These are phyloP conservation scores for Alviniconcha strummeri DNA, from an alignment of 2,888 invertebrate genomes.

Conservation along the genomic window DNA sequence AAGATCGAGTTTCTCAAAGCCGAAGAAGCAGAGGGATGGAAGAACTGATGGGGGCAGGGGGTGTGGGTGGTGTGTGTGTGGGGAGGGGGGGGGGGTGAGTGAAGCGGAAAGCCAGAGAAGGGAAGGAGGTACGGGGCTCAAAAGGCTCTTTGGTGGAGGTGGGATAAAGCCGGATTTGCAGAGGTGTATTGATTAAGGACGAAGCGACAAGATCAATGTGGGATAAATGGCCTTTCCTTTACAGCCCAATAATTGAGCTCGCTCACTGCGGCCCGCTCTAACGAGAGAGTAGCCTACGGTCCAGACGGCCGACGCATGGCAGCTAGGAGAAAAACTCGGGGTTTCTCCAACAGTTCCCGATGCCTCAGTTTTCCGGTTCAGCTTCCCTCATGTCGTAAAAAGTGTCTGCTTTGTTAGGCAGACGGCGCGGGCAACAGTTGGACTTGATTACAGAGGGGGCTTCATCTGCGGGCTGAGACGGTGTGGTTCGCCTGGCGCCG, in stretches of 20 bases:
- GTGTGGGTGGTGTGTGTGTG: too few species aligned
- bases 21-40: too few species aligned
- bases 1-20: too few species aligned
- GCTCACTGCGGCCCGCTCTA: background rate
- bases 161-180: background rate
- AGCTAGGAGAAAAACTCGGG: too few species aligned
- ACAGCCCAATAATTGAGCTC: background rate
- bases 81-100: too few species aligned
- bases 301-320: too few species aligned
- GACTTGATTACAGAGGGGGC: background rate
- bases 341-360: too few species aligned
- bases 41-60: too few species aligned
- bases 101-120: too few species aligned
- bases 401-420: background rate
- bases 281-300: background rate
- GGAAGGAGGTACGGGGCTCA: too few species aligned
- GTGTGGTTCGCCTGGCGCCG: background rate
- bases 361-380: background rate
- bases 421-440: background rate
- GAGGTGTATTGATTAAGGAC: constrained; percentile 3
- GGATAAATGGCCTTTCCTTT: background rate
- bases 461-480: background rate
- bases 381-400: background rate
- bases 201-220: background rate
- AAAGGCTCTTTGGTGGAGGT: too few species aligned